Percentiles rank a stretch among this genome's conserved stretches.
phyloP scores from a whole-genome alignment of 2,888 invertebrate species.

The Steinernema scapterisci region DNA sequence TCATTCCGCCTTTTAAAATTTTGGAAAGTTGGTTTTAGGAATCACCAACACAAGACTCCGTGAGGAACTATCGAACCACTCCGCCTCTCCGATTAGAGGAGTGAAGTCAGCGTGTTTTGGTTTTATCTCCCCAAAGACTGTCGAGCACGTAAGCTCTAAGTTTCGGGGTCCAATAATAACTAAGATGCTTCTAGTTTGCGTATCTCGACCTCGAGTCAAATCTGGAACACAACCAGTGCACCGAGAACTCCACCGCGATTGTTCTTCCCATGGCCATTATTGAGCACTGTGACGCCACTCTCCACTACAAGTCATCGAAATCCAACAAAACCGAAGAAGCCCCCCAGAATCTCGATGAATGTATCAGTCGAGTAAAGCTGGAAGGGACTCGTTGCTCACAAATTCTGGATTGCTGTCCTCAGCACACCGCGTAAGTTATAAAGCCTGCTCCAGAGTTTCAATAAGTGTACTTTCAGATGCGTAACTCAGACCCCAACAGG shows the following conservation, averaged over 20 bases:
- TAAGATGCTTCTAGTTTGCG: background rate
- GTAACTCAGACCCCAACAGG: background rate
- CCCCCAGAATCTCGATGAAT: background rate
- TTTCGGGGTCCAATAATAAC: no score
- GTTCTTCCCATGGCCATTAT: constrained; percentile 1
- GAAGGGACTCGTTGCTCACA: background rate
- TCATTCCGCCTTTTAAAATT: background rate
- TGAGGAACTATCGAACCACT: background rate
- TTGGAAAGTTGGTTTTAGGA: background rate
- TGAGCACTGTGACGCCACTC: background rate
- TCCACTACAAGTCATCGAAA: background rate
- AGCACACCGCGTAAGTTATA: background rate
- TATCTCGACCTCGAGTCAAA: background rate
- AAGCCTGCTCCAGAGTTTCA: background rate
- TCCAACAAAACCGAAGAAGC: background rate
- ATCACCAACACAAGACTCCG: background rate
- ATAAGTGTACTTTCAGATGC: background rate
- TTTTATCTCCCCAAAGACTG: background rate
- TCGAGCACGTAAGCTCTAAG: background rate
- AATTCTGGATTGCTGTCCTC: background rate
- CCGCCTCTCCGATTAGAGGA: background rate
- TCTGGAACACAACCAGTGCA: background rate
- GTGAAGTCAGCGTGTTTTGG: background rate
- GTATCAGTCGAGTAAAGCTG: background rate
- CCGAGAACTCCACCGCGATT: background rate